phyloP scores from a whole-genome alignment of 2,113 vertebrate genomes.

The Pycnonotus jocosus region DNA sequence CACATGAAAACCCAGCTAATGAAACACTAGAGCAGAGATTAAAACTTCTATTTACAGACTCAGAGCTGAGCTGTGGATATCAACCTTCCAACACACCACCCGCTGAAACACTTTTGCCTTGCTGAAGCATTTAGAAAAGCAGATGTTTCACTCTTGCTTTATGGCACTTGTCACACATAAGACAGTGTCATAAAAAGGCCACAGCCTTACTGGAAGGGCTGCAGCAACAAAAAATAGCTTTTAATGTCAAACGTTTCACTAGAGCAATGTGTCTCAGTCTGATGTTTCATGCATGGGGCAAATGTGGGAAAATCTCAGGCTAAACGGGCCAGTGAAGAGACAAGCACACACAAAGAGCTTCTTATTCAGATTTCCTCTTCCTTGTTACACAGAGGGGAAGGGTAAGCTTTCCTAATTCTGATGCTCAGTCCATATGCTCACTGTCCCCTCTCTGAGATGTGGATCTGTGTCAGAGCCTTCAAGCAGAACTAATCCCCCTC shows the following conservation, averaged over 20 bases:
- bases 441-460: neutral
- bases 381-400: neutral
- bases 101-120: neutral
- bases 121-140: neutral
- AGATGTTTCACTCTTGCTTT: neutral
- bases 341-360: neutral
- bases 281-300: neutral
- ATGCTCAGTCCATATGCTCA: neutral
- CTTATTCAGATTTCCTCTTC: slow-evolving; percentile 8
- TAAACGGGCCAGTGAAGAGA: neutral
- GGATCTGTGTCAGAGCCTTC: neutral
- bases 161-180: neutral
- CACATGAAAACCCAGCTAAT: neutral
- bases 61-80: neutral
- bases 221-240: neutral
- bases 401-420: neutral
- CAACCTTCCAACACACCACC: neutral
- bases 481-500: slow-evolving; percentile 6
- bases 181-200: neutral
- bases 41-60: slow-evolving; percentile 48
- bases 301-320: slow-evolving; percentile 14
- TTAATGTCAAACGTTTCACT: neutral
- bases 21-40: slow-evolving; percentile 30
- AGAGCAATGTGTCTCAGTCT: neutral
- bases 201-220: neutral